Percentiles rank a stretch among this genome's conserved stretches.
phyloP scores from a whole-genome alignment of 2,113 vertebrate species.

The Pheucticus melanocephalus region DNA sequence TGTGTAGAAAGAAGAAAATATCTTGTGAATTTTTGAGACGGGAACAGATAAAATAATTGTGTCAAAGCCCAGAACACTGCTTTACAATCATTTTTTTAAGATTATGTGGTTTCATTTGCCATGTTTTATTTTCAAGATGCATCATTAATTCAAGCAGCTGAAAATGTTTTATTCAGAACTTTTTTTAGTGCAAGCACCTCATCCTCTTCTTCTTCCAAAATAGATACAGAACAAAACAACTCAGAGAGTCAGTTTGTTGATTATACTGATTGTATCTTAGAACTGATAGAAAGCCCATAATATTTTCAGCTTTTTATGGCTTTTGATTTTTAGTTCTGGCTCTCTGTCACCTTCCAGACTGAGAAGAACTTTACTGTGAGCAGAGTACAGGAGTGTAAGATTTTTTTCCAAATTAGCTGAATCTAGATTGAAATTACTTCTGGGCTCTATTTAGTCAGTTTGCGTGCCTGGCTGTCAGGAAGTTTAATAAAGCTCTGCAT shows the following conservation, averaged over 20 bases:
- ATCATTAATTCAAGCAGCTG: not conserved
- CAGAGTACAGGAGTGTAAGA: not conserved
- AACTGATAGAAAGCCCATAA: not conserved
- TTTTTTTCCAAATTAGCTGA: not conserved
- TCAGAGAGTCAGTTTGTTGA: not conserved
- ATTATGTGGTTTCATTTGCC: not conserved
- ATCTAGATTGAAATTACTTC: not conserved
- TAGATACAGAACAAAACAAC: not conserved
- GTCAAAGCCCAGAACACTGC: not conserved
- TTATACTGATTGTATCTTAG: not conserved
- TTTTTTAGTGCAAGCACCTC: not conserved
- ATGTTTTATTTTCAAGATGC: not conserved
- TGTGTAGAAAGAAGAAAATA: not conserved
- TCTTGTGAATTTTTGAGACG: not conserved
- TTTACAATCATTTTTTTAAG: not conserved
- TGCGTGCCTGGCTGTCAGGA: not conserved
- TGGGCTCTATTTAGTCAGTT: not conserved
- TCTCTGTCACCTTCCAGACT: not conserved
- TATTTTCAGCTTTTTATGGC: not conserved
- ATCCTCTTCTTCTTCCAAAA: not conserved
- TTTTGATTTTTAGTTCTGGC: not conserved
- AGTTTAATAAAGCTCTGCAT: not conserved
- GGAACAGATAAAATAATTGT: not conserved
- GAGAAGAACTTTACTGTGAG: not conserved
- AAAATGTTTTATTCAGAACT: not conserved